A percentile compares a stretch with the other conserved stretches of the same genome.
phyloP scores from a whole-genome alignment of 2,888 invertebrate species.

The Platycnemis pennipes region DNA sequence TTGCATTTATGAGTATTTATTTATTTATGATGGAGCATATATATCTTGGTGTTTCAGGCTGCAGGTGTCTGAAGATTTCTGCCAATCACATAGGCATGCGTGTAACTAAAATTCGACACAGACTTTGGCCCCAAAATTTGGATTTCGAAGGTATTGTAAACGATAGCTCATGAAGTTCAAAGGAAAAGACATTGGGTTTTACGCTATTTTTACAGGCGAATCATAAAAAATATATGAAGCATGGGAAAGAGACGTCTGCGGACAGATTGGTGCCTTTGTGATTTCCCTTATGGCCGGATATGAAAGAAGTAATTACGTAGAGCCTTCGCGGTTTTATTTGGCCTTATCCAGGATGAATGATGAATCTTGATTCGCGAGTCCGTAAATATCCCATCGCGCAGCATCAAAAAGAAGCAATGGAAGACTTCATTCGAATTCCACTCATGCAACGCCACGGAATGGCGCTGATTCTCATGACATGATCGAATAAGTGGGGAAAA shows the following conservation, averaged over 20 bases:
- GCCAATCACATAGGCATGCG: too few relatives aligned
- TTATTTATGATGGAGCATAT: too few relatives aligned
- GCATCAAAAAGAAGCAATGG: constrained; percentile 2
- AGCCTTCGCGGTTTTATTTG: neutral
- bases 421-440: constrained; percentile 36
- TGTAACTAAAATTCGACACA: too few relatives aligned
- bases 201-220: too few relatives aligned
- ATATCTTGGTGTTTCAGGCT: too few relatives aligned
- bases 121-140: too few relatives aligned
- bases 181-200: too few relatives aligned
- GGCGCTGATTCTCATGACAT: constrained; percentile 38
- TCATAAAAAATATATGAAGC: too few relatives aligned
- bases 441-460: neutral
- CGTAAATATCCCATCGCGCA: neutral
- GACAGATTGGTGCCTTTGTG: neutral
- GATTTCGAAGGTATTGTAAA: too few relatives aligned
- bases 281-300: neutral
- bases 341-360: neutral
- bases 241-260: neutral
- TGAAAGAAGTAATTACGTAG: neutral
- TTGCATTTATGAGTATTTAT: too few relatives aligned
- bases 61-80: too few relatives aligned
- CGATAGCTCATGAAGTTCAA: too few relatives aligned
- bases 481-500: constrained; percentile 27
- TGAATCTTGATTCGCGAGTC: neutral